Conservation (phyloP, 2,888 invertebrate genomes). For the Apodemia hepburni region DNA sequence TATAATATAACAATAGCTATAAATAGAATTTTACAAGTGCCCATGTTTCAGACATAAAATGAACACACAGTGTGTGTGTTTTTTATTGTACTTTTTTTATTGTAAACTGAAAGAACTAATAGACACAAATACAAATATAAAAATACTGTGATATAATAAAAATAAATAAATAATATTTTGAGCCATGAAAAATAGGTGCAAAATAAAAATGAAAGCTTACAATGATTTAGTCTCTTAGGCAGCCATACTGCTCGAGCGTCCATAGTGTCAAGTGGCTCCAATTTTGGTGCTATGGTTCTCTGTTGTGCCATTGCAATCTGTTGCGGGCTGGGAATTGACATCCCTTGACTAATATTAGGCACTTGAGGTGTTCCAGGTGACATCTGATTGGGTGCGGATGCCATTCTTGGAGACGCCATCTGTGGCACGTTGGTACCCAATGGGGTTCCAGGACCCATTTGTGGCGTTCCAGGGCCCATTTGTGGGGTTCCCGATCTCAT, state of each 20-base stretch:
- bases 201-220: conserved; percentile 75
- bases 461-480: conserved; percentile 51
- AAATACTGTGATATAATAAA: conserved; percentile 19
- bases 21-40: too few species aligned
- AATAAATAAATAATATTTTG: conserved; percentile 36
- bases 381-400: conserved; percentile 67
- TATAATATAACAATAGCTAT: too few species aligned
- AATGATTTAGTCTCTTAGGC: conserved; percentile 83
- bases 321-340: conserved; percentile 61
- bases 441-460: conserved; percentile 50
- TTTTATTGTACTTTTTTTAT: too few species aligned
- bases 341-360: conserved; percentile 62
- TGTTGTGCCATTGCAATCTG: conserved; percentile 65
- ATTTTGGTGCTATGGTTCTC: conserved; percentile 75
- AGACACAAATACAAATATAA: too few species aligned
- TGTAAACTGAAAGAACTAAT: too few species aligned
- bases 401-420: conserved; percentile 67
- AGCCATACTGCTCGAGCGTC: conserved; percentile 83
- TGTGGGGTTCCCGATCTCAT: conserved; percentile 49
- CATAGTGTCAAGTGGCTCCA: conserved; percentile 80
- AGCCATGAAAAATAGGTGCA: conserved; percentile 35
- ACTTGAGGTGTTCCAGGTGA: conserved; percentile 69
- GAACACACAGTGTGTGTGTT: too few species aligned
- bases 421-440: conserved; percentile 57
- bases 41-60: too few species aligned